These are phyloP conservation scores for Idaea biselata DNA, from an alignment of 2,888 invertebrate genomes.

Conservation along the genomic window DNA sequence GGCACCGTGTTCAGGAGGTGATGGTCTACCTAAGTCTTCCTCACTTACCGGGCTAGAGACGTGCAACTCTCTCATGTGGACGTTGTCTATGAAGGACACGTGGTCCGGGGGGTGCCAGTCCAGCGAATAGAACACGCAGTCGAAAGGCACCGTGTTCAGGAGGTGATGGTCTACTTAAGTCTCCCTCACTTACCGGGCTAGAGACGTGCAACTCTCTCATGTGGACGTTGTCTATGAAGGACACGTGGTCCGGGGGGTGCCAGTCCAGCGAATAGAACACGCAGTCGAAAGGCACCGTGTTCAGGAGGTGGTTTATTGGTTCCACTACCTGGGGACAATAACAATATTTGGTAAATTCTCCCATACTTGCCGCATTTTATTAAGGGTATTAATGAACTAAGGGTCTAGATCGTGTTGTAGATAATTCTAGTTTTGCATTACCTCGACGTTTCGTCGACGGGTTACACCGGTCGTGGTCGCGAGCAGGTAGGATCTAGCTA, in stretches of 20 bases:
- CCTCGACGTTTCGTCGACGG: no score
- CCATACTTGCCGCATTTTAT: no score
- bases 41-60: slow-evolving; percentile 84
- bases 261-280: slow-evolving; percentile 97
- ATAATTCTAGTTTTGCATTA: no score
- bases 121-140: slow-evolving; percentile 92
- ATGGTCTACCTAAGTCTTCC: slow-evolving; percentile 55
- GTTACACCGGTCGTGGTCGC: no score
- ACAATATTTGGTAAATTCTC: neutral
- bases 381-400: no score
- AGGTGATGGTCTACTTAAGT: slow-evolving; percentile 1
- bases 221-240: slow-evolving; percentile 95
- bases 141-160: slow-evolving; percentile 66
- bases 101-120: slow-evolving; percentile 66
- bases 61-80: slow-evolving; percentile 87
- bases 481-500: no score
- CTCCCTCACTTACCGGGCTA: slow-evolving; percentile 81
- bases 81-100: slow-evolving; percentile 91
- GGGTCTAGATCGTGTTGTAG: no score
- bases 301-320: slow-evolving; percentile 92
- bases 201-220: slow-evolving; percentile 86
- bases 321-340: slow-evolving; percentile 85
- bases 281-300: slow-evolving; percentile 90
- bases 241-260: slow-evolving; percentile 98
- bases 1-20: slow-evolving; percentile 88